Base-by-base conservation (phyloP, 2,113 vertebrate genomes). In the Pachyramphus minor region DNA sequence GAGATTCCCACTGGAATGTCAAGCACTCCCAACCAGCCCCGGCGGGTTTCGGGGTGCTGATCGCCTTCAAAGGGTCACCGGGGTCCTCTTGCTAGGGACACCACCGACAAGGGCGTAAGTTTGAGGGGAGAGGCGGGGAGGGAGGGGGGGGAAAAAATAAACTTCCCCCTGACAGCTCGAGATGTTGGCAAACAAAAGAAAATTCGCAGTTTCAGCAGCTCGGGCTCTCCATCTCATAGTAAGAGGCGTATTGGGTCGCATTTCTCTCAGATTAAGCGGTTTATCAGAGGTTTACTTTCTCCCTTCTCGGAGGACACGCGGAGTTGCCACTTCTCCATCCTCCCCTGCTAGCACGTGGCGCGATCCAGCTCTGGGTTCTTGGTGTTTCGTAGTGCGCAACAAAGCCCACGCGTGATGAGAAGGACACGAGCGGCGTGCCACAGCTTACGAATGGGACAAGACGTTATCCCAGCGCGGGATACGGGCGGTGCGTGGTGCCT, bases 401-500 rank as follows among this genome's bases (percentile, higher is more conserved):
- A 31, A 69, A 90, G 50, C 37, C 47, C 63, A 25, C 1, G 9
- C 2, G 2, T 23, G 59, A 19, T 3, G 41, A 39, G 58, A 5
- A 45, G 49, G 30, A 41, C 10, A 4, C 1, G 12, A 12, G 52
- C 1, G 14, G 14, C 44, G 7, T 20, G 37, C n/a, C 64, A 14
- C 19, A 11, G 6, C 14, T 13, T 3, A 11, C 8, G 3, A 8
- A 8, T 5, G 37, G 49, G 20, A 17, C 24, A 1, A 52, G 35
- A 28, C 14, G 22, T 8, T 30, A 3, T 17, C 27, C 30, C 20
- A 28, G 5, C 20, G 18, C 11, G 3, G 14, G 9, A 8, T 10
- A 3, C 1, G 14, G 22, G 19, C 2, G 6, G 2, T 30, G 39
- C 14, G 9, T 2, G 6, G 8, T 7, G 39, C 6, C 30, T 12